phyloP scores from a whole-genome alignment of 1,140 invertebrate genomes.

The Scaptomyza pallida region DNA sequence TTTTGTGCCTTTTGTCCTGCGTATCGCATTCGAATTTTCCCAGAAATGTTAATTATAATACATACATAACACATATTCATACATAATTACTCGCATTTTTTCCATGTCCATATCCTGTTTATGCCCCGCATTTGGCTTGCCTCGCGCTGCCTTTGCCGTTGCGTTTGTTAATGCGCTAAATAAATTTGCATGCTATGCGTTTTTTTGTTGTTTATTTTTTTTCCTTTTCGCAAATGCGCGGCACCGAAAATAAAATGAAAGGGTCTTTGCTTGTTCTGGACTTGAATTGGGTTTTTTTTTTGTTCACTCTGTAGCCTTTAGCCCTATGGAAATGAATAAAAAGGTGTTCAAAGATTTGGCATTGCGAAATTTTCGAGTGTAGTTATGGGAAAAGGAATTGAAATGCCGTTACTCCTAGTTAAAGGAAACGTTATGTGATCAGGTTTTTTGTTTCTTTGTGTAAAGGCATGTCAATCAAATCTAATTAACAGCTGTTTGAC shows the following conservation, averaged over 20 bases:
- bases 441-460: neutral
- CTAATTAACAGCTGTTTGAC: neutral
- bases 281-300: conserved; percentile 9
- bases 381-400: neutral
- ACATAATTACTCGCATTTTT: conserved; percentile 79
- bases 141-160: conserved; percentile 38
- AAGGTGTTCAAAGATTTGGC: conserved; percentile 8
- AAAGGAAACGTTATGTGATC: neutral
- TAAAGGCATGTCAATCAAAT: conserved; percentile 1
- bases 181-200: conserved; percentile 76
- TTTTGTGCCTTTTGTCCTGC: conserved; percentile 71
- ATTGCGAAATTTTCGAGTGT: neutral
- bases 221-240: conserved; percentile 14
- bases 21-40: conserved; percentile 80
- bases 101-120: conserved; percentile 75
- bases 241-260: conserved; percentile 18
- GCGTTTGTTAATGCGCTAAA: conserved; percentile 72
- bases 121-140: conserved; percentile 39
- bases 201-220: conserved; percentile 63
- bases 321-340: neutral
- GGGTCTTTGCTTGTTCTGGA: conserved; percentile 14
- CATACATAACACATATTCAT: conserved; percentile 65
- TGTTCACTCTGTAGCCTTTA: neutral
- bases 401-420: neutral
- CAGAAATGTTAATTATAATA: conserved; percentile 83